Evolutionary conservation across 37 sponge, comb jelly and placozoan genomes (phyloP).

Genomic region (Mnemiopsis leidyi): DNA sequence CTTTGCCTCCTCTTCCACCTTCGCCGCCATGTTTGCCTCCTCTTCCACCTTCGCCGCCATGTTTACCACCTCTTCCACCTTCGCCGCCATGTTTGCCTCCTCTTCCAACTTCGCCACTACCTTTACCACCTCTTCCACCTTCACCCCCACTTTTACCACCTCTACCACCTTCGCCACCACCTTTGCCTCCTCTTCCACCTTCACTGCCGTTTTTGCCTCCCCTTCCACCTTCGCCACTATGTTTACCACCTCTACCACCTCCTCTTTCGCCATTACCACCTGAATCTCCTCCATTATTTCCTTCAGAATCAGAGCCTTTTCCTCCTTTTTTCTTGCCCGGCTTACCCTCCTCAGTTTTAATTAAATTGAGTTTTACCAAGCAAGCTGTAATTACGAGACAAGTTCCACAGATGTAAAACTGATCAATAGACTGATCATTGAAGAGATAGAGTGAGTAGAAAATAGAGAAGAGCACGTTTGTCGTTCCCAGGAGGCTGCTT

Average conservation of each 20-base stretch:
- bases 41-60: not conserved
- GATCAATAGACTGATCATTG: not conserved
- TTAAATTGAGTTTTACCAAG: not conserved
- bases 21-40: not conserved
- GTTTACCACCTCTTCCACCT: not conserved
- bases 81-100: not conserved
- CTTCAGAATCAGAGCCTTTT: not conserved
- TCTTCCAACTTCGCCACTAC: not conserved
- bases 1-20: slow-evolving; percentile 1
- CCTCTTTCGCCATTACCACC: not conserved
- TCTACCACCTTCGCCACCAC: not conserved
- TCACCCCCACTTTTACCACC: not conserved
- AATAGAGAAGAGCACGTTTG: not conserved
- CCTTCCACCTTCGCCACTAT: not conserved
- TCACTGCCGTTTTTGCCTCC: not conserved
- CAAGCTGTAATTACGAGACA: not conserved
- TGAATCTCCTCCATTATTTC: not conserved
- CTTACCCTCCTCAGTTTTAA: not conserved
- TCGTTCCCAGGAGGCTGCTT: not conserved
- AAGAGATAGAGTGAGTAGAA: not conserved
- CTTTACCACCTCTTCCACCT: not conserved
- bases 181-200: not conserved
- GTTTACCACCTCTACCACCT: not conserved
- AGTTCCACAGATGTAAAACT: not conserved
- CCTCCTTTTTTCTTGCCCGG: slow-evolving; percentile 27